A percentile compares a stretch with the other conserved stretches of the same genome.
Evolutionary conservation across 1,140 invertebrate species (phyloP).

Genomic region (Papilio xuthus): DNA sequence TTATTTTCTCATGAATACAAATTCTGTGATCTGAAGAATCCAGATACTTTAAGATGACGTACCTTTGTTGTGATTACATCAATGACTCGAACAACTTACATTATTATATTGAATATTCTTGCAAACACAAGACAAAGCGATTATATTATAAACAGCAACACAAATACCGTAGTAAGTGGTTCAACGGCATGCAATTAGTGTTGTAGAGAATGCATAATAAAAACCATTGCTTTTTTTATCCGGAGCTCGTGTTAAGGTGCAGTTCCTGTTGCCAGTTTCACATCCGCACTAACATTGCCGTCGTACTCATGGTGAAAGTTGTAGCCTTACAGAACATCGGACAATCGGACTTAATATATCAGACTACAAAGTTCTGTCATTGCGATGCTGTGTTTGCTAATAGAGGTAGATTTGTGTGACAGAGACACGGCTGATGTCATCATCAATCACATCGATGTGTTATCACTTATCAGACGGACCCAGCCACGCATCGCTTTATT

Average conservation of each 20-base stretch:
- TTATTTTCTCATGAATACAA: not conserved
- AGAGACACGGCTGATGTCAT: too few species aligned
- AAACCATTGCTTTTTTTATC: slow-evolving; percentile 22
- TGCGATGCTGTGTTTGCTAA: too few species aligned
- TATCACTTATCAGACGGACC: too few species aligned
- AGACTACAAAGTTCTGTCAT: not conserved
- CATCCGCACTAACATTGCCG: slow-evolving; percentile 13
- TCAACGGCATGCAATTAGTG: not conserved
- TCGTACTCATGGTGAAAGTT: slow-evolving; percentile 17
- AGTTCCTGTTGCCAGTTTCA: slow-evolving; percentile 12
- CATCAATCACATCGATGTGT: too few species aligned
- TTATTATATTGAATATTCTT: not conserved
- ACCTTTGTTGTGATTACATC: not conserved
- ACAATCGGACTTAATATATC: not conserved
- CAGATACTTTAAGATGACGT: not conserved
- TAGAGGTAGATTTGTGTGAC: not conserved
- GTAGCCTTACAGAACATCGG: not conserved
- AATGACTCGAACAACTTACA: too few species aligned
- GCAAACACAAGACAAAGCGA: not conserved
- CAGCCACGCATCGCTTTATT: too few species aligned
- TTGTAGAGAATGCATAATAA: slow-evolving; percentile 15
- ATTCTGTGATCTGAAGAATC: not conserved
- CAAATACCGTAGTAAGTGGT: not conserved
- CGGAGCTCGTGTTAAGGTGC: not conserved
- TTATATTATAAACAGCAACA: not conserved